Evolutionary conservation across 2,888 invertebrate genomes (phyloP), one percentile per base, ranked within the genome.

Genomic region (Himalopsyche anomala): DNA sequence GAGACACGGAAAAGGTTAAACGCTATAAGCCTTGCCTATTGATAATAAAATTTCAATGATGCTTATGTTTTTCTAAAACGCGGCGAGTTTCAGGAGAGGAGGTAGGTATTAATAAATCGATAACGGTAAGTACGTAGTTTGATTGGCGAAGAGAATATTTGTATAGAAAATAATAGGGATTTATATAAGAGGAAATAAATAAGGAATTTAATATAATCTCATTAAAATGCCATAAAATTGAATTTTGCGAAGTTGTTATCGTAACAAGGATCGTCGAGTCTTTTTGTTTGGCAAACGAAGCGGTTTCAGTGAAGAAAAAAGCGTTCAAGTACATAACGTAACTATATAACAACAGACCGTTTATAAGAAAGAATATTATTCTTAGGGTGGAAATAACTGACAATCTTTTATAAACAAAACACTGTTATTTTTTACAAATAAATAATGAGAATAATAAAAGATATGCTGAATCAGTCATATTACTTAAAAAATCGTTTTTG

Each of bases 191-290:
- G 74, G 74, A 74, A 74, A 74, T 74, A 74, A 74, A 74, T 74
- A 74, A 74, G 74, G 74, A 74, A 74, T 74, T 74, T 74, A 74
- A 74, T 74, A 74, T 74, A 74, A 74, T 74, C 74, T 74, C 74
- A 74, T 74, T 74, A 74, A 38, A 74, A 74, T 74, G 74, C 74
- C 74, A 74, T 74, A 28, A 74, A 74, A 74, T 74, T 74, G 36
- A 74, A 74, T 36, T 74, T 74, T 74, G 74, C 36, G 0, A 69
- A 69, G 28, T 74, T 74, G 74, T 74, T 74, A 74, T 74, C 74
- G 74, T 74, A 74, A 74, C 74, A 74, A 74, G 74, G 74, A 74
- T 74, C 74, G 74, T 15, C 19, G 12, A 74, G 36, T 36, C 36
- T 74, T 74, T 74, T 74, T 74, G 74, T 74, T 74, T 74, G 36